Base-by-base conservation (phyloP, 2,888 invertebrate genomes). In the Cynaeus angustus region DNA sequence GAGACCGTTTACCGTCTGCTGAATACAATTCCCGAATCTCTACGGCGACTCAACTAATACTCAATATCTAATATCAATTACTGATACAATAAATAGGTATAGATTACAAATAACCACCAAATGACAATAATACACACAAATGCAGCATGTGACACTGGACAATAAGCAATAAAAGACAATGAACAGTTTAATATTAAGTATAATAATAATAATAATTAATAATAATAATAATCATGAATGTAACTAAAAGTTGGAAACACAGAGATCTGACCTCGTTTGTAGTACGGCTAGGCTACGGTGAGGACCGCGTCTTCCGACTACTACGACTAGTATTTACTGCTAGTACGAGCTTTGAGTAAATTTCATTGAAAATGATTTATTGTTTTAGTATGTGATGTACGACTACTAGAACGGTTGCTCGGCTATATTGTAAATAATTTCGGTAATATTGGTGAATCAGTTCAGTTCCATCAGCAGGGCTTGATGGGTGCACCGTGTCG, bases 141-240 rank as follows among this genome's bases (percentile, higher is more conserved):
- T 84, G 83, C 82, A 79, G 84, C 83, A 83, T 83, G 82, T 85
- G 84, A 85, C 85, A 85, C 84, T 85, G 84, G 85, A 85, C 85
- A 85, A 78, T 84, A 85, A 85, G 85, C 85, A 85, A 85, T 82
- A 66, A 80, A 80, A 79, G 80, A 81, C 80, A 80, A 79, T 77
- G 73, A 80, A 80, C 77, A 79, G 75, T 76, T 66, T 66, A 71
- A 72, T 70, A 72, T 74, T 75, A 74, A 66, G 46, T 55, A 73
- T 70, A 73, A 74, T 77, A 77, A 71, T 55, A 56, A 43, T 38
- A 41, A 33, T 21, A 1, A 50, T n/a, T 70, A 73, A 74, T 77
- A 77, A 71, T 55, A 56, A 43, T 38, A 41, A 33, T 21, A 1
- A 50, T n/a, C n/a, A 10, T 12, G 46, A 66, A 70, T 21, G 16